A percentile compares a stretch with the other conserved stretches of the same genome.
Conservation (phyloP, 2,888 invertebrate species). For the Oscheius sp. region DNA sequence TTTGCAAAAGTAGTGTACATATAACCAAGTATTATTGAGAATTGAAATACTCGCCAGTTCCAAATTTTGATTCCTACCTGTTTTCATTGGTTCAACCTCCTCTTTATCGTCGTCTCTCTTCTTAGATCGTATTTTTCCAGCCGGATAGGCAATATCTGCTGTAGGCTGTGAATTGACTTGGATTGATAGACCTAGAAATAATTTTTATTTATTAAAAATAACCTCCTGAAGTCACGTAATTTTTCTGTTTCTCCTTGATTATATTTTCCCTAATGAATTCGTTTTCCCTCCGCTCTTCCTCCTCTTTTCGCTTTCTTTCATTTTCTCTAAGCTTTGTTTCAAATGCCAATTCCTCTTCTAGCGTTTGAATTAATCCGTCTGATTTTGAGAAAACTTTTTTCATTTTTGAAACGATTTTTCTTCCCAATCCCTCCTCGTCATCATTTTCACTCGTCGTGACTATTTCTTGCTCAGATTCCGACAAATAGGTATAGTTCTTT, state of each 20-base stretch:
- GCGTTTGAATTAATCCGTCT: background rate
- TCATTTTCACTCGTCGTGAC: no score
- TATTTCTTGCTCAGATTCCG: no score
- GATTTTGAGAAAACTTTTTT: constrained; percentile 1
- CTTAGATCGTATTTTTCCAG: background rate
- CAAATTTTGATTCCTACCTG: background rate
- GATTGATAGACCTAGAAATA: background rate
- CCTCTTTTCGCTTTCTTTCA: background rate
- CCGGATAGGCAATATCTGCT: constrained; percentile 1
- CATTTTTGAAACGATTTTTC: background rate
- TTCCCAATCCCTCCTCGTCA: no score
- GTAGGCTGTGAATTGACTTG: background rate
- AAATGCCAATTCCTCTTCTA: background rate
- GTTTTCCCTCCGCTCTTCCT: constrained; percentile 5
- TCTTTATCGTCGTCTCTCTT: constrained; percentile 1
- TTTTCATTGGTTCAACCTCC: background rate
- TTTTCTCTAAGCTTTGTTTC: background rate
- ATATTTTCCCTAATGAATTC: background rate
- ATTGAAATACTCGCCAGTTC: no score
- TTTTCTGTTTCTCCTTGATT: background rate
- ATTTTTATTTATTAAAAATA: no score
- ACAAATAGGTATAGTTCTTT: constrained; percentile 1
- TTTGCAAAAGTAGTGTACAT: no score
- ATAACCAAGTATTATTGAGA: no score
- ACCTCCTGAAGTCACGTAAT: background rate